A percentile compares a stretch with the other conserved stretches of the same genome.
phyloP scores from a whole-genome alignment of 2,797 vertebrate genomes.

The Myiotriccus ornatus region DNA sequence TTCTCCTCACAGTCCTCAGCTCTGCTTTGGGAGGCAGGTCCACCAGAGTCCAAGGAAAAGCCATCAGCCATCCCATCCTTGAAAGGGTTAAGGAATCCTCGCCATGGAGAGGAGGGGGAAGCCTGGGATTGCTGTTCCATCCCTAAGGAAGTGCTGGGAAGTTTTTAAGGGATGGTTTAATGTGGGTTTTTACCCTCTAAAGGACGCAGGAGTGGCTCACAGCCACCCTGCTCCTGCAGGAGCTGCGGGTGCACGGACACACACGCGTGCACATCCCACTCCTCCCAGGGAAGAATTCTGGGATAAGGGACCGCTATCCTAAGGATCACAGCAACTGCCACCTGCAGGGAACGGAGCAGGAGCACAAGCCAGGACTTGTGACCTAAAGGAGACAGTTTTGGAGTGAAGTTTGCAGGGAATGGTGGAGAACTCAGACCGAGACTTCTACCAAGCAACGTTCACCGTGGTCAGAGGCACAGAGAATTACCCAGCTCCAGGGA shows the following conservation, averaged over 20 bases:
- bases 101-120: not conserved
- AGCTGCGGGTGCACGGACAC: not conserved
- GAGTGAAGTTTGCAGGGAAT: not conserved
- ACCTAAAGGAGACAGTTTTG: rapidly evolving
- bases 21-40: constrained; percentile 26
- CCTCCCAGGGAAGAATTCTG: not conserved
- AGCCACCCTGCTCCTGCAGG: constrained; percentile 15
- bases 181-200: not conserved
- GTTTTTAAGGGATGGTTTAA: not conserved
- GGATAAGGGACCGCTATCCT: not conserved
- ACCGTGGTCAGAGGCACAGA: constrained; percentile 31
- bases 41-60: constrained; percentile 1
- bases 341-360: not conserved
- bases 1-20: constrained; percentile 33
- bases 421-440: not conserved
- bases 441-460: not conserved
- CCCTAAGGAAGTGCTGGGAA: not conserved
- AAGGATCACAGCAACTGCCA: not conserved
- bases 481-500: not conserved
- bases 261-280: not conserved
- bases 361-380: not conserved
- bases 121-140: not conserved
- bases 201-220: not conserved
- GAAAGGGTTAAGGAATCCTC: not conserved
- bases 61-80: not conserved